Evolutionary conservation across 1,140 invertebrate genomes (phyloP).

Genomic region (Eulimnadia texana): DNA sequence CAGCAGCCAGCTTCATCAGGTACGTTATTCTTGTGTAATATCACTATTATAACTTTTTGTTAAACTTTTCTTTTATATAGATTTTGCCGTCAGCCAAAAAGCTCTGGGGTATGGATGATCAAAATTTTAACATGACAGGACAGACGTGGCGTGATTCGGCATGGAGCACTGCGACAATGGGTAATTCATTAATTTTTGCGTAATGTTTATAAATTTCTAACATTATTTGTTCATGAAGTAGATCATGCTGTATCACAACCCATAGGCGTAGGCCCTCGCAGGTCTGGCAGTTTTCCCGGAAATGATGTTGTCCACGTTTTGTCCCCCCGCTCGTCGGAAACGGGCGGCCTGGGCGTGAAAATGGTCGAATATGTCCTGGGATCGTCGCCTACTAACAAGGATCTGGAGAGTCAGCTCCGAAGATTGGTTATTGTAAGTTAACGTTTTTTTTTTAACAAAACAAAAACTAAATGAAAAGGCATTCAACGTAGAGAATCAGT

Average conservation of each 20-base stretch:
- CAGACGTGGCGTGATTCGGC: slow-evolving; percentile 73
- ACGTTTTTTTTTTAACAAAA: slow-evolving; percentile 1
- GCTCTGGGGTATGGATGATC: slow-evolving; percentile 65
- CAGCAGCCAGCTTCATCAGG: neutral
- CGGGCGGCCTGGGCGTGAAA: slow-evolving; percentile 77
- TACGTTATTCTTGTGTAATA: neutral
- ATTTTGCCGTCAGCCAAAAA: slow-evolving; percentile 73
- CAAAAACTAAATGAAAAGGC: too few relatives aligned
- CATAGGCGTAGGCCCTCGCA: slow-evolving; percentile 49
- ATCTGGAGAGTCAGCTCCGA: slow-evolving; percentile 54
- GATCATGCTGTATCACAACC: slow-evolving; percentile 61
- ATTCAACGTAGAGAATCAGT: too few relatives aligned
- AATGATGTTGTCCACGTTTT: slow-evolving; percentile 31
- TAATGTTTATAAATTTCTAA: neutral
- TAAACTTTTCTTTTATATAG: slow-evolving; percentile 30
- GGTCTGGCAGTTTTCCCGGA: slow-evolving; percentile 29
- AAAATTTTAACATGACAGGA: slow-evolving; percentile 57
- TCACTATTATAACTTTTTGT: neutral
- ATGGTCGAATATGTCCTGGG: slow-evolving; percentile 87
- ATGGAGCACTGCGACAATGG: slow-evolving; percentile 53
- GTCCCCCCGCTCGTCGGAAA: slow-evolving; percentile 51
- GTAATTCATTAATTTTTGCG: neutral
- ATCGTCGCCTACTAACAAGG: slow-evolving; percentile 70
- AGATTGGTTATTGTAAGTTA: slow-evolving; percentile 45
- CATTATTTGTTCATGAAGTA: slow-evolving; percentile 26